Conservation (phyloP, 2,888 invertebrate species). For the Leuctra nigra region DNA sequence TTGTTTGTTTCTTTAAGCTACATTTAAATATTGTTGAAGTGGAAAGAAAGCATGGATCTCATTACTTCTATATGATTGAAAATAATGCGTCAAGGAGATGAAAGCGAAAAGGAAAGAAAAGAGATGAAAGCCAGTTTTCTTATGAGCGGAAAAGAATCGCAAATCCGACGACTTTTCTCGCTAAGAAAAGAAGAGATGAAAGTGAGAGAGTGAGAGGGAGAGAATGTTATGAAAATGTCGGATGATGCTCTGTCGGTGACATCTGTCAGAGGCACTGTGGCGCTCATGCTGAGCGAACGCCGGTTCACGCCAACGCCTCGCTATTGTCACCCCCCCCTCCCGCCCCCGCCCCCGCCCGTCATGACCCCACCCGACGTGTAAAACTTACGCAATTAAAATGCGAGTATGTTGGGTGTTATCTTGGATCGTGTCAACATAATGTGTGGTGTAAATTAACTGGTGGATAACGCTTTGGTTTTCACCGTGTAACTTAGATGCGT, state of each 20-base stretch:
- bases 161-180: not conserved
- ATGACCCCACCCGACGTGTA: not conserved
- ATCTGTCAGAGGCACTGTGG: constrained; percentile 20
- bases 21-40: constrained; percentile 16
- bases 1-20: not conserved
- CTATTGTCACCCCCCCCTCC: not conserved
- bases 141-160: not conserved
- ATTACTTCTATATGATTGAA: constrained; percentile 21
- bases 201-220: not conserved
- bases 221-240: constrained; percentile 10
- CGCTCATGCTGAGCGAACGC: not conserved
- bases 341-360: not conserved
- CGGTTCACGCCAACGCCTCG: constrained; percentile 19
- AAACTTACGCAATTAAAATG: constrained; percentile 16
- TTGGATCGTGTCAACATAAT: constrained; percentile 5
- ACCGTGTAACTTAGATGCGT: too few species aligned
- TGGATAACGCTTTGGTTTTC: too few species aligned
- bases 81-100: constrained; percentile 6
- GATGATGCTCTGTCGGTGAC: constrained; percentile 16
- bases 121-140: constrained; percentile 10
- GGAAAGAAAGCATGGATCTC: constrained; percentile 12
- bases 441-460: too few species aligned
- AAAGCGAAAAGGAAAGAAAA: constrained; percentile 13
- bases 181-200: not conserved
- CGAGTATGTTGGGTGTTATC: not conserved